Base-by-base conservation (phyloP, 2,797 vertebrate species). In the Bufotes viridis region DNA sequence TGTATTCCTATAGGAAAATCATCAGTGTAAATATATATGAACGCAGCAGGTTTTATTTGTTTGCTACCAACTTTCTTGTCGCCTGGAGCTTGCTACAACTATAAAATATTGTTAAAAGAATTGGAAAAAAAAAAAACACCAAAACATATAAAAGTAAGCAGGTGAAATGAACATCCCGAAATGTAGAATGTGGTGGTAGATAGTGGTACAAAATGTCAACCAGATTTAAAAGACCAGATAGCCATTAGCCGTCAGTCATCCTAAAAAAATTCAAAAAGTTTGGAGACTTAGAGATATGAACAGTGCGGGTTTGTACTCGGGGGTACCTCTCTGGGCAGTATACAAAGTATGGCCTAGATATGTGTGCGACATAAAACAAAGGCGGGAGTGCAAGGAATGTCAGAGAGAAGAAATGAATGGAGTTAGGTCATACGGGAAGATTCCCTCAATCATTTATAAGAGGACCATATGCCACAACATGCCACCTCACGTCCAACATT, bases 401-500 rank as follows among this genome's bases (percentile, higher is more conserved):
- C 22, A 57, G 7, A 22, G n/a, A 69, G 79, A 20, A 55, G 42
- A 82, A 67, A 20, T 20, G 57, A 76, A 60, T 42, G 55, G 70
- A 86, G 42, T 69, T 0, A 49, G 15, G 60, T 51, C 2, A 22
- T 22, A 34, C 65, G 9, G 55, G 49, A 26, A 74, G 55, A 42
- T 85, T 49, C 67, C 55, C 65, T 75, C 3, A 60, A 81, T 20
- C 85, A 22, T 49, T 61, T 22, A 53, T 29, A 22, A 14, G 11
- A 29, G 7, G 63, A 29, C 26, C 67, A n/a, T 34, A 78, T n/a
- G 29, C 8, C 26, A 61, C 53, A 61, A 63, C 78, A 75, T 57
- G 24, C 51, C 61, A 79, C 53, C 74, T 42, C 51, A 70, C 67
- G 61, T 65, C 51, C 75, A 74, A 84, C 69, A 42, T 49, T 53